Base-by-base conservation (phyloP, 2,113 vertebrate species). In the Thalassarche chlororhynchos region DNA sequence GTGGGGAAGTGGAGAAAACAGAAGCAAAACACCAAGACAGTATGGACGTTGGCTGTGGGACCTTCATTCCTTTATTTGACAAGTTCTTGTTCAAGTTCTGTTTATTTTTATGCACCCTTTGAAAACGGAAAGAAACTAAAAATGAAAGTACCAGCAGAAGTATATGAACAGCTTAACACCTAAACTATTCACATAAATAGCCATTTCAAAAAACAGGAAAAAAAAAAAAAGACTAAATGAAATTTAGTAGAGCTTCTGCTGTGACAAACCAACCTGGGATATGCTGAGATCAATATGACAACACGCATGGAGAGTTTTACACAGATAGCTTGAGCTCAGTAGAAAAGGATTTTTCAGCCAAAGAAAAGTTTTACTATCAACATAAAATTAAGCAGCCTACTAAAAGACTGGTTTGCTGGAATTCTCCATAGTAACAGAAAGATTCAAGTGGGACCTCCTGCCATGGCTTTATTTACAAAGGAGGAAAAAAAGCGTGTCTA, bases 71-170 rank as follows among this genome's bases (percentile, higher is more conserved):
- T 70, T 31, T 58, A 16, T 81, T 23, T 79, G 66, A 75, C 83
- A 96, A 71, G 57, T 92, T 90, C 65, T 88, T 88, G 55, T 78
- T 88, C n/a, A 92, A 83, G 66, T 72, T 94, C 83, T 52, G 25
- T 54, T 88, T 79, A 78, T 70, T 92, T 90, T 85, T 64, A 90
- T 17, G 38, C 8, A 83, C 5, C 13, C 23, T 62, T 58, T 51
- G 52, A 71, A 85, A 90, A 85, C 0, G 1, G 54, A 87, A 80
- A 75, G 51, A 49, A 88, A 74, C 7, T 44, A 44, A 91, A 87
- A 68, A 47, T 20, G 7, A 5, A 87, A 83, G 32, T 23, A 28
- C 9, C 15, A 68, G 6, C 6, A 58, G 26, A 86, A 90, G 13
- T 20, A 25, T 26, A 61, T 9, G 24, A 75, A 72, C n/a, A 51